Percentiles rank a stretch among this genome's conserved stretches.
Evolutionary conservation across 2,888 invertebrate species (phyloP).

Genomic region (Ochropacha duplaris): DNA sequence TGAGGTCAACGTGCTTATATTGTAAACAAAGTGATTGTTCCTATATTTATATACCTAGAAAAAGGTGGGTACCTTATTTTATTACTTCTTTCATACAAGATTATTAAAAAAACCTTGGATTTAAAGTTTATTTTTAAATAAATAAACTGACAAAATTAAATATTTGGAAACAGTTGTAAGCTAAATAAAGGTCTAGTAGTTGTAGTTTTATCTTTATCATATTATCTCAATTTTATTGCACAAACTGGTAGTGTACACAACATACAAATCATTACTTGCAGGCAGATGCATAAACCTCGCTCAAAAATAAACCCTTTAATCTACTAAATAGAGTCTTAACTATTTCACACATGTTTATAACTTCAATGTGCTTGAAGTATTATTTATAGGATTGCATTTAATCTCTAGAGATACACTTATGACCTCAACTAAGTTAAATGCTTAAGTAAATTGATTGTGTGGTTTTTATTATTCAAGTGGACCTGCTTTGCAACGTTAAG

Average conservation of each 20-base stretch:
- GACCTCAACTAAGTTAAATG: background rate
- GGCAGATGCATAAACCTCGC: background rate
- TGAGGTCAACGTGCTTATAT: background rate
- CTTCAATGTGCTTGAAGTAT: background rate
- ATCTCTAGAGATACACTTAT: conserved; percentile 1
- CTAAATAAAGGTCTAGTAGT: too few relatives aligned
- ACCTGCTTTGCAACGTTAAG: background rate
- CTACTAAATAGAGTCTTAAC: background rate
- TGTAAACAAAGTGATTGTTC: conserved; percentile 3
- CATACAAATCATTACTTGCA: background rate
- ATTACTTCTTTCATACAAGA: background rate
- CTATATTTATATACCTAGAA: background rate
- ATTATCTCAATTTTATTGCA: background rate
- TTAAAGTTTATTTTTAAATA: too few relatives aligned
- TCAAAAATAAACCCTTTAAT: background rate
- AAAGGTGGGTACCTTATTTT: background rate
- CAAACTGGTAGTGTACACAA: too few relatives aligned
- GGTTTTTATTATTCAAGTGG: background rate
- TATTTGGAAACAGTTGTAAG: too few relatives aligned
- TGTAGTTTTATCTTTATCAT: too few relatives aligned
- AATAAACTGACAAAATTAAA: too few relatives aligned
- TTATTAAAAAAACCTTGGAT: too few relatives aligned
- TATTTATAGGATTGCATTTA: background rate
- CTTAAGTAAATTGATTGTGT: background rate
- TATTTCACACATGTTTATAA: background rate